Conservation (phyloP, 2,113 vertebrate species). For the Phalacrocorax carbo region DNA sequence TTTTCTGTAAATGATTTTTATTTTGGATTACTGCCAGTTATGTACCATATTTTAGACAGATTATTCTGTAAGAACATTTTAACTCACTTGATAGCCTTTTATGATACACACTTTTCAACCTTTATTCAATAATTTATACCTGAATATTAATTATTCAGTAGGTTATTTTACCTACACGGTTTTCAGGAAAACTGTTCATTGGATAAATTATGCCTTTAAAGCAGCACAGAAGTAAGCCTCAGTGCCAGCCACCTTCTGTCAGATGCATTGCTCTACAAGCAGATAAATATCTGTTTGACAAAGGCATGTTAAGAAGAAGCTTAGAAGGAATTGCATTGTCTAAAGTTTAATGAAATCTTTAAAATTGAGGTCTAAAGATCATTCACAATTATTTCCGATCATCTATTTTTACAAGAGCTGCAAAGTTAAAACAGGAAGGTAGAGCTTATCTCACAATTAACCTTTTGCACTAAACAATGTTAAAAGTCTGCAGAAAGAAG, state of each 20-base stretch:
- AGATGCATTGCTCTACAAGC: neutral
- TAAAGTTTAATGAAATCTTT: constrained; percentile 45
- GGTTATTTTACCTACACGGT: neutral
- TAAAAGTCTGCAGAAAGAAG: neutral
- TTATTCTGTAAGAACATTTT: neutral
- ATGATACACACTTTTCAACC: neutral
- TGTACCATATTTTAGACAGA: neutral
- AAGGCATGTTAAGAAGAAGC: neutral
- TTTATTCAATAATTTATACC: neutral
- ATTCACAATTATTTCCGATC: constrained; percentile 32
- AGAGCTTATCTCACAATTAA: constrained; percentile 50
- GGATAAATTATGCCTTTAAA: neutral
- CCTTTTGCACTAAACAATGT: constrained; percentile 10
- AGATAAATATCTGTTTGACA: constrained; percentile 21
- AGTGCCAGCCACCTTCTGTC: neutral
- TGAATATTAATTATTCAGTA: constrained; percentile 4
- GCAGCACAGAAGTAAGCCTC: neutral
- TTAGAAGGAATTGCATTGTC: constrained; percentile 18
- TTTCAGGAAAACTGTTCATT: neutral
- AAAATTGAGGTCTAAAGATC: constrained; percentile 58
- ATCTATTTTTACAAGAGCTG: neutral
- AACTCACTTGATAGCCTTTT: neutral
- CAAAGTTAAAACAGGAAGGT: constrained; percentile 18
- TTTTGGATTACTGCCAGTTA: neutral
- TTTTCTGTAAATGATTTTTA: neutral